Evolutionary conservation across 2,888 invertebrate genomes (phyloP), one percentile per base, ranked within the genome.

Genomic region (Dinocampus coccinellae): DNA sequence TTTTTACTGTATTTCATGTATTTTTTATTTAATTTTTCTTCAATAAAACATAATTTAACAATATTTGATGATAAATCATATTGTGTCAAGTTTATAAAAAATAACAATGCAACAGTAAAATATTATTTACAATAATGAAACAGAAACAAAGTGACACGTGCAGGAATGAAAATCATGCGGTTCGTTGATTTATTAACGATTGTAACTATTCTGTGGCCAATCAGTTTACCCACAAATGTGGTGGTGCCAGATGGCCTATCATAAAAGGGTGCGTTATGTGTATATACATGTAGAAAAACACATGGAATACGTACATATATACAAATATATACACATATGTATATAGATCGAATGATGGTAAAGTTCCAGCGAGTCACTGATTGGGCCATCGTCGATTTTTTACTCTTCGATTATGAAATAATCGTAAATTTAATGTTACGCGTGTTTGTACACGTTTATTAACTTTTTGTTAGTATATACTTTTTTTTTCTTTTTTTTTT

Each of bases 141-240:
- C 47, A 3, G 4, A 39, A 60, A 55, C 26, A 60, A 26, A 36
- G 39, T n/a, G 4, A 65, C 20, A 47, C 53, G 55, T 57, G 16
- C 11, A 55, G 20, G 42, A 57, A 58, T 67, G 67, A 67, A 34
- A 57, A 68, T 72, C 55, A 67, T 72, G 62, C 58, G 67, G 42
- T n/a, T 16, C 26, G n/a, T 47, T 75, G 75, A 73, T 75, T 73
- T 75, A 73, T 75, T 61, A 67, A 61, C 24, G 29, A 22, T 67
- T 58, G 52, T 69, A 64, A 34, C 52, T 47, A 24, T 65, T 63
- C 52, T 47, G 60, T 39, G 70, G 73, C 33, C 57, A 57, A 62
- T 71, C 36, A 69, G 70, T 67, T 63, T 57, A 60, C 22, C 71
- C 66, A 63, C 69, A 69, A 75, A 69, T 73, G 55, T 26, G 57